Evolutionary conservation across 1,140 invertebrate species (phyloP).

Genomic region (Tetragnatha versicolor): DNA sequence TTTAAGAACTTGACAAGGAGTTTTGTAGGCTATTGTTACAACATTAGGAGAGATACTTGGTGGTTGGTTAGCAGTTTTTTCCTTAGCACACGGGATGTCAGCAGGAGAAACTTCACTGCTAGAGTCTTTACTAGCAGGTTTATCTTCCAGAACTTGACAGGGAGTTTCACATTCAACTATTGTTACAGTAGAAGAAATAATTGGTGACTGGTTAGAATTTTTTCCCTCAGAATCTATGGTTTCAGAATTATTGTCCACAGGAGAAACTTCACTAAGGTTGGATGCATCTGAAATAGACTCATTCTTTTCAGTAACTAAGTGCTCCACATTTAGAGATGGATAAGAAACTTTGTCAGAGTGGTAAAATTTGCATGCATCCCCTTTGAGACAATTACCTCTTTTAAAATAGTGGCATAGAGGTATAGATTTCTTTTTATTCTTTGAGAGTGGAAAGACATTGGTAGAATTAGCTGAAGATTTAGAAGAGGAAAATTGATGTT

Average conservation of each 20-base stretch:
- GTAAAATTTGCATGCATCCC: constrained; percentile 12
- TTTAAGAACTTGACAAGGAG: too few relatives aligned
- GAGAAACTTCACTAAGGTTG: background rate
- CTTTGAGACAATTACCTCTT: background rate
- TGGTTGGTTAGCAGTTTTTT: too few relatives aligned
- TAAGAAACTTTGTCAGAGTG: background rate
- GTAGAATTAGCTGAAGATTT: background rate
- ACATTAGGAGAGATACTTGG: too few relatives aligned
- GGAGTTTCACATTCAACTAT: too few relatives aligned
- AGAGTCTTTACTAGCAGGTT: too few relatives aligned
- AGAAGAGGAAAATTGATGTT: background rate
- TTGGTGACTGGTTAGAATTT: too few relatives aligned
- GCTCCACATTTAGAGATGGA: background rate
- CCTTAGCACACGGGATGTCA: too few relatives aligned
- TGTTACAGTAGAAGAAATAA: too few relatives aligned
- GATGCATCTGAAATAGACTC: background rate
- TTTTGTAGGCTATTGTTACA: too few relatives aligned
- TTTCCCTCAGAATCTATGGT: background rate
- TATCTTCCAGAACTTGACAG: too few relatives aligned
- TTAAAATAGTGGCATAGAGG: background rate
- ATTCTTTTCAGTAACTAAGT: background rate
- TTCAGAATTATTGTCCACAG: background rate
- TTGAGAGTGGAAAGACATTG: background rate
- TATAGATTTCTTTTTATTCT: background rate
- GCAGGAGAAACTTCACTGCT: too few relatives aligned